These are phyloP conservation scores for Venturia canescens DNA, from an alignment of 1,140 invertebrate species.

Conservation along the genomic window DNA sequence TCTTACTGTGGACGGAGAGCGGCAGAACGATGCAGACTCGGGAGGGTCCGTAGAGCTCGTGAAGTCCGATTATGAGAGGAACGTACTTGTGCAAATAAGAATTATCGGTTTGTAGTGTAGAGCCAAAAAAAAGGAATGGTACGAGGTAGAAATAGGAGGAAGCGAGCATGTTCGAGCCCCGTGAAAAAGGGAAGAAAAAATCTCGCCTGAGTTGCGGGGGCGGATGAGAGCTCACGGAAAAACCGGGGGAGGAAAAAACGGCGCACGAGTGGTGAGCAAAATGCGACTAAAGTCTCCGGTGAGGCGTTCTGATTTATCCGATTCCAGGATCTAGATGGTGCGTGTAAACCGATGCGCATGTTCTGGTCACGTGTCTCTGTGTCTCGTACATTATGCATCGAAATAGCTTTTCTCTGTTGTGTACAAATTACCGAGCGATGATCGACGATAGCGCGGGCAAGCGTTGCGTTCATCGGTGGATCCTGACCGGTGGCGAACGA, in stretches of 20 bases:
- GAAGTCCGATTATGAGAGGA: slow-evolving; percentile 50
- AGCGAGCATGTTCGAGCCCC: neutral
- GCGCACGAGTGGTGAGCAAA: neutral
- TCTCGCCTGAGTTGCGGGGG: too few relatives aligned
- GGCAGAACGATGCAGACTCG: slow-evolving; percentile 47
- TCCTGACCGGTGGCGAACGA: too few relatives aligned
- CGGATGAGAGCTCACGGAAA: too few relatives aligned
- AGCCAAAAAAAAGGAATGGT: neutral
- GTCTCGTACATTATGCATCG: slow-evolving; percentile 6
- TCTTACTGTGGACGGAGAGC: neutral
- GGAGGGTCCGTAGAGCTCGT: slow-evolving; percentile 45
- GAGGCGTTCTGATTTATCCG: slow-evolving; percentile 1
- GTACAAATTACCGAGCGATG: slow-evolving; percentile 9
- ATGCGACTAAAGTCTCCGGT: slow-evolving; percentile 2
- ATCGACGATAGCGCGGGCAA: neutral
- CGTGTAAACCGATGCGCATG: slow-evolving; percentile 1
- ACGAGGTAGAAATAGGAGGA: neutral
- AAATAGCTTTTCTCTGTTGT: neutral
- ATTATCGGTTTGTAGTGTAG: neutral
- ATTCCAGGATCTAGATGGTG: slow-evolving; percentile 5
- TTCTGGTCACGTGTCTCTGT: neutral
- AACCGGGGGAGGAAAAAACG: too few relatives aligned
- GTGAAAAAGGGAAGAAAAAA: neutral
- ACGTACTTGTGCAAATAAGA: neutral
- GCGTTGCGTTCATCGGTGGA: too few relatives aligned